Evolutionary conservation across 1,140 invertebrate species (phyloP).

Genomic region (Cotesia vestalis): DNA sequence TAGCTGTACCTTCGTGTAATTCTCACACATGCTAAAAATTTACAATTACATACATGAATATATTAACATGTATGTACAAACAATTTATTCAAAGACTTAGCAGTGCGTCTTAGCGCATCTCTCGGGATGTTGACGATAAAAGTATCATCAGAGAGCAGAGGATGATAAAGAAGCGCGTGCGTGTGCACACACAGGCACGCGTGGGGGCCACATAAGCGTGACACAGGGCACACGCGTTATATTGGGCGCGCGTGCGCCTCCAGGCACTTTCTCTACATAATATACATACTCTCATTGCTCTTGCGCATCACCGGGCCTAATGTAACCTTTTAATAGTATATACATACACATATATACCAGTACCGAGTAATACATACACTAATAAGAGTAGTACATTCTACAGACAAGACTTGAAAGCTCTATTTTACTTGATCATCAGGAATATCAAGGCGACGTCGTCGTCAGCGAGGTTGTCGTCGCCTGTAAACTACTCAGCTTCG

Average conservation of each 20-base stretch:
- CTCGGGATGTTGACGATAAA: background rate
- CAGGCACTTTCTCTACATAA: constrained; percentile 26
- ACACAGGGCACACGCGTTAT: constrained; percentile 48
- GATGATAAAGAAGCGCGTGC: constrained; percentile 28
- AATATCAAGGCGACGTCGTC: constrained; percentile 24
- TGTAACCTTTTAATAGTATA: constrained; percentile 13
- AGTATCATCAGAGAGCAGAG: constrained; percentile 1
- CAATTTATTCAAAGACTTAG: too few relatives aligned
- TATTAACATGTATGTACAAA: constrained; percentile 1
- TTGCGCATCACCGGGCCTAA: background rate
- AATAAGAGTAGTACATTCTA: too few relatives aligned
- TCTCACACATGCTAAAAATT: background rate
- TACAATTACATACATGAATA: background rate
- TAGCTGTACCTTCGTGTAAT: constrained; percentile 42
- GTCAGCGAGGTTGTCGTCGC: too few relatives aligned
- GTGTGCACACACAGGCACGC: constrained; percentile 35
- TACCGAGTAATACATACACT: too few relatives aligned
- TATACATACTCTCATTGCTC: constrained; percentile 11
- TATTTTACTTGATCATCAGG: constrained; percentile 11
- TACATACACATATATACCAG: constrained; percentile 2
- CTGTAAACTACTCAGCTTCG: background rate
- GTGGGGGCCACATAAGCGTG: constrained; percentile 37
- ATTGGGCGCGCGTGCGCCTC: constrained; percentile 41
- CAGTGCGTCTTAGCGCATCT: background rate
- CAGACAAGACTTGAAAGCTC: background rate